Evolutionary conservation across 1,140 invertebrate species (phyloP).

Genomic region (Apis laboriosa): DNA sequence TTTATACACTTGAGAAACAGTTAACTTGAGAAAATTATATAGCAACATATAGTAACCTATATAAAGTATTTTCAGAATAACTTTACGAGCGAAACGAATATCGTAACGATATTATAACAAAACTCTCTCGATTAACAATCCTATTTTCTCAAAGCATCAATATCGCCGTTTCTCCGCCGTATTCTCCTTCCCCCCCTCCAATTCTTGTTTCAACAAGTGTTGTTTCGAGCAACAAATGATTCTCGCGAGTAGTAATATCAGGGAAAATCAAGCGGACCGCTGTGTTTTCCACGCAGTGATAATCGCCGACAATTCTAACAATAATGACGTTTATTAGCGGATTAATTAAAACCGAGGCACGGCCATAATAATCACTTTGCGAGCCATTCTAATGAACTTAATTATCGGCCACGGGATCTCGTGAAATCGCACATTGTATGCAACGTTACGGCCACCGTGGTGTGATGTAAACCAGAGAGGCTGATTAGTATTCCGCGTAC

Average conservation of each 20-base stretch:
- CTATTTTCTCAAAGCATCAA: background rate
- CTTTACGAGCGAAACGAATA: no score
- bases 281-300: slow-evolving; percentile 24
- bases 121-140: background rate
- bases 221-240: no score
- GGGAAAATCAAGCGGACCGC: background rate
- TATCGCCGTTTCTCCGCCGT: no score
- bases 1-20: no score
- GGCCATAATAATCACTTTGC: slow-evolving; percentile 53
- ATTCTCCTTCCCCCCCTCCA: background rate
- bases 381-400: slow-evolving; percentile 59
- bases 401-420: slow-evolving; percentile 58
- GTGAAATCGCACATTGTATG: slow-evolving; percentile 53
- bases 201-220: background rate
- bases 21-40: no score
- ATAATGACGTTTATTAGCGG: slow-evolving; percentile 42
- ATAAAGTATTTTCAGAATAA: no score
- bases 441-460: slow-evolving; percentile 33
- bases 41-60: no score
- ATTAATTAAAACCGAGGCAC: slow-evolving; percentile 59
- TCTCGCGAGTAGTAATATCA: background rate
- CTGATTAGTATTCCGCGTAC: slow-evolving; percentile 60
- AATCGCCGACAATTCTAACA: slow-evolving; percentile 20
- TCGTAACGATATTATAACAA: no score
- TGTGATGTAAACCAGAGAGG: slow-evolving; percentile 55